Conservation (phyloP, 2,113 vertebrate genomes). For the Anarrhichthys ocellatus region DNA sequence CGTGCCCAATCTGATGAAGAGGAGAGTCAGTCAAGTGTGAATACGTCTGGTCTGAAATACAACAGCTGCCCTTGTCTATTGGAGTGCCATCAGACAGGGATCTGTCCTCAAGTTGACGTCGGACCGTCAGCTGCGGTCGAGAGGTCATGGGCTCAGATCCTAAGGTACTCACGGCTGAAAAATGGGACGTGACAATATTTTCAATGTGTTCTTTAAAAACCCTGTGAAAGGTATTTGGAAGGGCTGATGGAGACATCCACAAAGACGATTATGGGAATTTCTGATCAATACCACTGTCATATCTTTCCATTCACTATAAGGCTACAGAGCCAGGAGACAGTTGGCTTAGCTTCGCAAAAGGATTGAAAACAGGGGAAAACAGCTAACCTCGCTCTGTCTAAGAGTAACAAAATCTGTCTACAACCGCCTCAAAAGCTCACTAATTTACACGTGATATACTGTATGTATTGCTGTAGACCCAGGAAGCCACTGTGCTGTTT, state of each 20-base stretch:
- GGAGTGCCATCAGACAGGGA: conserved; percentile 53
- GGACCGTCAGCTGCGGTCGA: conserved; percentile 50
- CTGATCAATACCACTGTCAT: background rate
- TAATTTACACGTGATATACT: background rate
- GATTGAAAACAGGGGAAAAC: background rate
- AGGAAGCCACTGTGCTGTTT: background rate
- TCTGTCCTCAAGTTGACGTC: conserved; percentile 67
- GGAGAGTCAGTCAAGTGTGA: conserved; percentile 76
- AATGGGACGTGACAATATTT: conserved; percentile 43
- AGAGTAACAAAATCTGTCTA: background rate
- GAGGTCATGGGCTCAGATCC: conserved; percentile 66
- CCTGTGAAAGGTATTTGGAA: background rate
- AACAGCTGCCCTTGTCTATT: conserved; percentile 81
- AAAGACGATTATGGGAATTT: conserved; percentile 4
- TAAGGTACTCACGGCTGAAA: conserved; percentile 12
- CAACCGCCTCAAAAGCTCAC: background rate
- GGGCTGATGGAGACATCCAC: background rate
- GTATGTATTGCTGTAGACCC: background rate
- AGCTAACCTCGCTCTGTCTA: background rate
- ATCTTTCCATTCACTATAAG: background rate
- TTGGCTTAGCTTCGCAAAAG: background rate
- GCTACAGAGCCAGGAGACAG: background rate
- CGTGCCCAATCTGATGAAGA: conserved; percentile 76
- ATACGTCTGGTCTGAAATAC: conserved; percentile 71
- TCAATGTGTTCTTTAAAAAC: conserved; percentile 4